These are phyloP conservation scores for Chalcis sispes DNA, from an alignment of 2,888 invertebrate genomes.

Conservation along the genomic window DNA sequence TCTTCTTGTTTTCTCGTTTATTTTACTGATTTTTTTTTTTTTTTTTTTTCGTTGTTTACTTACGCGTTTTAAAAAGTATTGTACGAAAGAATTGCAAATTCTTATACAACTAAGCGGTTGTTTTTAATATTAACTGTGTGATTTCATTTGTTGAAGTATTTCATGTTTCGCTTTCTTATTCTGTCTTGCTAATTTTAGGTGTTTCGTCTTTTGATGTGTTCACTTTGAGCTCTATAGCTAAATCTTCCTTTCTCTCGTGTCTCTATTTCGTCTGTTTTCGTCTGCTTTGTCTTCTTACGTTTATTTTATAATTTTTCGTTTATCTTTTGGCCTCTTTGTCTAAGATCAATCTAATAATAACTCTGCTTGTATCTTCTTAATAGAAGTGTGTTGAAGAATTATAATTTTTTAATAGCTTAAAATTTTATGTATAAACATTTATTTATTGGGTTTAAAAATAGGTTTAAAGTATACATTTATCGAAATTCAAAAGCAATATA, in stretches of 20 bases:
- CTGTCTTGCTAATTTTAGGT: slow-evolving; percentile 42
- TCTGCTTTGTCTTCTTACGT: background rate
- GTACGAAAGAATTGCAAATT: too few relatives aligned
- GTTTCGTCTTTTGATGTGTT: slow-evolving; percentile 26
- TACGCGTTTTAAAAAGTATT: too few relatives aligned
- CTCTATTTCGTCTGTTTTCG: background rate
- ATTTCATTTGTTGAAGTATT: background rate
- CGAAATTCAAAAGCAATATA: too few relatives aligned
- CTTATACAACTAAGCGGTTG: too few relatives aligned
- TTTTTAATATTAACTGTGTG: too few relatives aligned
- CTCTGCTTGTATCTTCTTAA: too few relatives aligned
- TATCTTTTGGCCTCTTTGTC: background rate
- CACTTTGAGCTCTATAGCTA: background rate
- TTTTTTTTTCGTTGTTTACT: slow-evolving; percentile 1
- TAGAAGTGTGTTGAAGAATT: too few relatives aligned
- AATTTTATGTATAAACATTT: too few relatives aligned
- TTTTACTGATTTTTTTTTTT: background rate
- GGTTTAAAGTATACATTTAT: too few relatives aligned
- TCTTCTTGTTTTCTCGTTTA: slow-evolving; percentile 1
- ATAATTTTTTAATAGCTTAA: too few relatives aligned
- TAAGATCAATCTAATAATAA: too few relatives aligned
- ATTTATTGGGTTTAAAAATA: too few relatives aligned
- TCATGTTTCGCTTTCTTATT: slow-evolving; percentile 24
- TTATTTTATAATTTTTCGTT: background rate
- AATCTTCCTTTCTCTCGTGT: background rate